phyloP scores from a whole-genome alignment of 2,797 vertebrate species.

The Percopsis omiscomaycus region DNA sequence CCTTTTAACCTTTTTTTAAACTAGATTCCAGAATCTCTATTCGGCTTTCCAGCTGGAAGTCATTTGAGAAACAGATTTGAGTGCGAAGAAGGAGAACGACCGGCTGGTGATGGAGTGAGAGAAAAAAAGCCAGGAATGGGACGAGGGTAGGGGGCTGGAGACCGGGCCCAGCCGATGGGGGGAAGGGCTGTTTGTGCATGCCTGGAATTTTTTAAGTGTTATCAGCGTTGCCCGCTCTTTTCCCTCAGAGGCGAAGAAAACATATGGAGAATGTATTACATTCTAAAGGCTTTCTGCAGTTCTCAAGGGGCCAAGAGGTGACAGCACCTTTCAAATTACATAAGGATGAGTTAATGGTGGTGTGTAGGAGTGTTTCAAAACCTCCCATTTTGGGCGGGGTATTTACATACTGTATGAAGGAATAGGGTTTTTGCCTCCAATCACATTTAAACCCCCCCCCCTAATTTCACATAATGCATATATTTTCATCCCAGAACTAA shows the following conservation, averaged over 20 bases:
- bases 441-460: no score
- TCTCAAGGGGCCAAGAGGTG: slow-evolving; percentile 7
- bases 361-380: no score
- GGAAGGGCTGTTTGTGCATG: slow-evolving; percentile 79
- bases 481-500: background rate
- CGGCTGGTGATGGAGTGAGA: slow-evolving; percentile 60
- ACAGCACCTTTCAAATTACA: slow-evolving; percentile 12
- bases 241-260: slow-evolving; percentile 54
- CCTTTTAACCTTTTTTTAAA: slow-evolving; percentile 15
- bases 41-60: slow-evolving; percentile 60
- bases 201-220: slow-evolving; percentile 78
- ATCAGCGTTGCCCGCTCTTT: slow-evolving; percentile 71
- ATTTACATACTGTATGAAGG: no score
- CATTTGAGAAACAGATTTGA: slow-evolving; percentile 60
- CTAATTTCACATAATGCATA: no score
- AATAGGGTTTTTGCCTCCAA: no score
- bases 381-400: no score
- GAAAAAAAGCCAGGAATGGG: slow-evolving; percentile 46
- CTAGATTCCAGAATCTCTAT: slow-evolving; percentile 32
- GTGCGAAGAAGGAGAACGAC: slow-evolving; percentile 54
- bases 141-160: slow-evolving; percentile 44
- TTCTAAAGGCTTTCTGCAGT: slow-evolving; percentile 26
- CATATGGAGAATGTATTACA: slow-evolving; percentile 30
- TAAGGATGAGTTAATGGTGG: no score
- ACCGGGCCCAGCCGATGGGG: slow-evolving; percentile 54